phyloP scores from a whole-genome alignment of 2,888 invertebrate genomes.

The Rambutsinella grinnellia region DNA sequence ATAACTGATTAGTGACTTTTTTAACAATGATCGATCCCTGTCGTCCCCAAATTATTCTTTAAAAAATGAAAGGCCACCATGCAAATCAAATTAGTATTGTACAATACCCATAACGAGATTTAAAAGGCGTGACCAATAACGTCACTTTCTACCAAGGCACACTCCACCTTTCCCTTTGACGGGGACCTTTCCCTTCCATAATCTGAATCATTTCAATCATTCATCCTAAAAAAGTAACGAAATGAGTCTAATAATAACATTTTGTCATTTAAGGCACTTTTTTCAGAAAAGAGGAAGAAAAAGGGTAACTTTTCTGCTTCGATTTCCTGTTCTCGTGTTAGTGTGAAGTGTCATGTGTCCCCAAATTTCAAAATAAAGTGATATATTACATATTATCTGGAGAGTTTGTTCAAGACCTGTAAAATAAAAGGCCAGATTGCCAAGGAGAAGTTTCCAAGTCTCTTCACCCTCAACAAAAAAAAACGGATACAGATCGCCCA shows the following conservation, averaged over 20 bases:
- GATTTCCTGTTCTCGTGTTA: constrained; percentile 15
- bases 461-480: background rate
- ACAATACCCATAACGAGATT: no score
- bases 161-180: background rate
- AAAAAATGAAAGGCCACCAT: no score
- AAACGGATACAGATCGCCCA: no score
- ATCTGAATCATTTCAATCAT: background rate
- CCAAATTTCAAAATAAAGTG: background rate
- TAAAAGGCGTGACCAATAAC: no score
- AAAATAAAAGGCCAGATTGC: background rate
- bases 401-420: background rate
- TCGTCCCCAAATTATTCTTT: no score
- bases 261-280: constrained; percentile 40
- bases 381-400: background rate
- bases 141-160: no score
- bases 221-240: no score
- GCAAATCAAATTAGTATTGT: no score
- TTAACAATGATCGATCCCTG: no score
- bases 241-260: constrained; percentile 30
- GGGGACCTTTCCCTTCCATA: background rate
- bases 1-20: no score
- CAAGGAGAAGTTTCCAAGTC: background rate
- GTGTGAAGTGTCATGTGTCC: constrained; percentile 34
- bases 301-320: constrained; percentile 11
- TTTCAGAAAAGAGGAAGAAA: background rate